phyloP scores from a whole-genome alignment of 2,113 vertebrate species.

The Periophthalmus modestus region DNA sequence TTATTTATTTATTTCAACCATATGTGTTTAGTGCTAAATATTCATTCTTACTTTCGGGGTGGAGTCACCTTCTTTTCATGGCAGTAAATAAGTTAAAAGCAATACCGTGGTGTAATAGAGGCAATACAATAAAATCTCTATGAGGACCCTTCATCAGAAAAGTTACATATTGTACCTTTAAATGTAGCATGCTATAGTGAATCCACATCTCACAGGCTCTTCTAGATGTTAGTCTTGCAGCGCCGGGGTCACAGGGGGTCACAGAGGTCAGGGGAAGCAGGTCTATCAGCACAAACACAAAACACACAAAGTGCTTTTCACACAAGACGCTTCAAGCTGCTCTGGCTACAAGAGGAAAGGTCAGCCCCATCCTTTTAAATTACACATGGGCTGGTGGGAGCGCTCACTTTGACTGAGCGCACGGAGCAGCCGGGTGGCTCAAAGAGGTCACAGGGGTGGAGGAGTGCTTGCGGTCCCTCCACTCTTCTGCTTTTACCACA shows the following conservation, averaged over 20 bases:
- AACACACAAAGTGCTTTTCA: slow-evolving; percentile 31
- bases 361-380: slow-evolving; percentile 61
- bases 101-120: no score
- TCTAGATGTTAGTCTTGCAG: neutral
- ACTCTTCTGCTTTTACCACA: neutral
- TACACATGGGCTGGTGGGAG: slow-evolving; percentile 48
- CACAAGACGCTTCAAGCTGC: slow-evolving; percentile 51
- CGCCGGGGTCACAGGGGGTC: slow-evolving; percentile 1
- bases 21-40: no score
- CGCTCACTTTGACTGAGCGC: slow-evolving; percentile 40
- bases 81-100: no score
- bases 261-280: slow-evolving; percentile 2
- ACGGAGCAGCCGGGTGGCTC: slow-evolving; percentile 42
- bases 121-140: no score
- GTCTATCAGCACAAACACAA: slow-evolving; percentile 9
- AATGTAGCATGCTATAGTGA: no score
- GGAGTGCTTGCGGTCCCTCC: neutral
- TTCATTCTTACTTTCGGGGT: no score
- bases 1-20: no score
- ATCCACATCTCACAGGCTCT: no score
- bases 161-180: no score
- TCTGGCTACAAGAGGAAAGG: slow-evolving; percentile 49
- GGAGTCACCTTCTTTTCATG: no score
- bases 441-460: neutral
- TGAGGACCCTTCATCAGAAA: no score